These are phyloP conservation scores for Acridotheres tristis DNA, from an alignment of 2,797 vertebrate genomes.

Conservation along the genomic window DNA sequence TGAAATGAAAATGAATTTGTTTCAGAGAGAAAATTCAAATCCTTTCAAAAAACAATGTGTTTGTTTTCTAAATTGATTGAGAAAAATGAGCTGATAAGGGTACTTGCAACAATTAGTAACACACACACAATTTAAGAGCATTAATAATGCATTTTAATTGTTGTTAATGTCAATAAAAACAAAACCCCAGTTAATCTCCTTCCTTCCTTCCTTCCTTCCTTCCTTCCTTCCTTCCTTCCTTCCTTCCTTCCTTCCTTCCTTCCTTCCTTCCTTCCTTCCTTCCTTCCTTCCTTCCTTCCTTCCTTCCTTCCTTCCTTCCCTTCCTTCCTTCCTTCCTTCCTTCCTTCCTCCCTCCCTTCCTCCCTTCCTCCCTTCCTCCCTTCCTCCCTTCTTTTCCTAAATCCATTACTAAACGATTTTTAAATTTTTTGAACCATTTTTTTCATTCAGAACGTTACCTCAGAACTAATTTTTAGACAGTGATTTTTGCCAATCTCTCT, in stretches of 20 bases:
- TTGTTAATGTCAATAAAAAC: background rate
- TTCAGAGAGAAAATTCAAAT: background rate
- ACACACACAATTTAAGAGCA: background rate
- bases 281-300: background rate
- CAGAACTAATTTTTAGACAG: background rate
- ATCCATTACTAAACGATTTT: background rate
- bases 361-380: background rate
- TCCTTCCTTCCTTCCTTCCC: background rate
- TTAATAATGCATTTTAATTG: background rate
- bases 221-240: background rate
- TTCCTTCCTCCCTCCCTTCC: background rate
- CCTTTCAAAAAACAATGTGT: background rate
- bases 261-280: background rate
- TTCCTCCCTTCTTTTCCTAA: background rate
- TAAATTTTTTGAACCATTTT: background rate
- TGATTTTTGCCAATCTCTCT: background rate
- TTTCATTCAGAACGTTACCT: background rate
- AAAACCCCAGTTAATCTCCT: background rate
- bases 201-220: background rate
- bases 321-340: background rate
- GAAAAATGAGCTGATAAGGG: background rate
- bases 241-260: background rate
- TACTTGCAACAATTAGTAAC: background rate
- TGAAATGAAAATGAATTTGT: background rate
- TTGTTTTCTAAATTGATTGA: background rate